A percentile compares a stretch with the other conserved stretches of the same genome.
phyloP scores from a whole-genome alignment of 1,140 invertebrate genomes.

The Schlechtendalia chinensis region DNA sequence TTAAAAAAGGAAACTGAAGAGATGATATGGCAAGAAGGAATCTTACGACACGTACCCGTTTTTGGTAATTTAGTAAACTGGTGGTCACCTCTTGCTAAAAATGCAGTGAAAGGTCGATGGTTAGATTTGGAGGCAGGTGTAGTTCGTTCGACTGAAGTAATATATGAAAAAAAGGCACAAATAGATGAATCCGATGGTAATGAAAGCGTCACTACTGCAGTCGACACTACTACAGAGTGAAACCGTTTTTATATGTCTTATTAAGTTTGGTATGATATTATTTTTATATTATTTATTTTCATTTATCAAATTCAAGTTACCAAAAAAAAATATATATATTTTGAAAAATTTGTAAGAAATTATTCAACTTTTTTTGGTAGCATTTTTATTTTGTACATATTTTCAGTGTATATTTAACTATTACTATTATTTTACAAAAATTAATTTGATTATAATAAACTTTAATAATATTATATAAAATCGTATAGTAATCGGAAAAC shows the following conservation, averaged over 20 bases:
- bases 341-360: neutral
- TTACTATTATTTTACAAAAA: constrained; percentile 21
- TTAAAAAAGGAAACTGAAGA: constrained; percentile 85
- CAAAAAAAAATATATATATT: constrained; percentile 3
- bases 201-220: neutral
- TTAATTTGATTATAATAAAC: neutral
- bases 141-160: constrained; percentile 88
- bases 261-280: constrained; percentile 12
- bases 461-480: neutral
- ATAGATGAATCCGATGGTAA: constrained; percentile 6
- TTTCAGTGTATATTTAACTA: neutral
- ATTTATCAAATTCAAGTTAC: neutral
- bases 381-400: constrained; percentile 10
- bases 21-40: constrained; percentile 89
- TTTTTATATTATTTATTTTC: neutral
- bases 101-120: constrained; percentile 73
- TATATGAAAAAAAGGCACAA: constrained; percentile 63
- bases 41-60: constrained; percentile 87
- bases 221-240: neutral
- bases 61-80: constrained; percentile 85
- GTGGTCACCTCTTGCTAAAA: constrained; percentile 75
- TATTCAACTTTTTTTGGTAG: constrained; percentile 27
- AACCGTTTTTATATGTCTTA: neutral
- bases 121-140: constrained; percentile 80
- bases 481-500: neutral